These are phyloP conservation scores for Heterodera filipjevi DNA, from an alignment of 2,888 invertebrate species.

Conservation along the genomic window DNA sequence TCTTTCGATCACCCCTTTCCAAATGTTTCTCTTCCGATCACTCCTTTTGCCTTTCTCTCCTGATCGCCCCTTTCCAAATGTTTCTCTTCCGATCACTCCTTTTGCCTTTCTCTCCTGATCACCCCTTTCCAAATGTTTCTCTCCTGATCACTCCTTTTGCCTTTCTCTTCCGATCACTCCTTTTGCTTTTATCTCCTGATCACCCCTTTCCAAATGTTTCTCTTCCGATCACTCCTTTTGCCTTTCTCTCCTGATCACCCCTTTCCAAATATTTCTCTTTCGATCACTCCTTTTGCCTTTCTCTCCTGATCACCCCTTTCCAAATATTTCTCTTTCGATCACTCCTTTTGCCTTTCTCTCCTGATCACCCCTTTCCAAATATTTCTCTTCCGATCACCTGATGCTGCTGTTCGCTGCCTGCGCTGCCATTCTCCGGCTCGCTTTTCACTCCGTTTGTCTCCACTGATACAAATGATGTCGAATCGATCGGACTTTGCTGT, in stretches of 20 bases:
- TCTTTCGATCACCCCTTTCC: not conserved
- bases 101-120: too few relatives aligned
- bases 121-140: too few relatives aligned
- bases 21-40: not conserved
- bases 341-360: too few relatives aligned
- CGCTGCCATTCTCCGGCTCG: slow-evolving; percentile 25
- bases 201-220: not conserved
- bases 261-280: not conserved
- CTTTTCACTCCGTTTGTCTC: slow-evolving; percentile 20
- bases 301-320: too few relatives aligned
- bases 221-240: not conserved
- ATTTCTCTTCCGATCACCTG: not conserved
- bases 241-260: not conserved
- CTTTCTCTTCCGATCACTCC: not conserved
- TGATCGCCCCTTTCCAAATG: too few relatives aligned
- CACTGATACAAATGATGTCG: not conserved
- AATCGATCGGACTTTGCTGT: not conserved
- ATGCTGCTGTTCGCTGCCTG: slow-evolving; percentile 1
- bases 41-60: too few relatives aligned
- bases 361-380: too few relatives aligned
- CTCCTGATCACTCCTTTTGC: not conserved
- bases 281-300: not conserved
- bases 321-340: too few relatives aligned
- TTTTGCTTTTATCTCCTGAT: not conserved
- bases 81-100: too few relatives aligned